A percentile compares a stretch with the other conserved stretches of the same genome.
Conservation (phyloP, 2,113 vertebrate genomes). For the Arenaria interpres region DNA sequence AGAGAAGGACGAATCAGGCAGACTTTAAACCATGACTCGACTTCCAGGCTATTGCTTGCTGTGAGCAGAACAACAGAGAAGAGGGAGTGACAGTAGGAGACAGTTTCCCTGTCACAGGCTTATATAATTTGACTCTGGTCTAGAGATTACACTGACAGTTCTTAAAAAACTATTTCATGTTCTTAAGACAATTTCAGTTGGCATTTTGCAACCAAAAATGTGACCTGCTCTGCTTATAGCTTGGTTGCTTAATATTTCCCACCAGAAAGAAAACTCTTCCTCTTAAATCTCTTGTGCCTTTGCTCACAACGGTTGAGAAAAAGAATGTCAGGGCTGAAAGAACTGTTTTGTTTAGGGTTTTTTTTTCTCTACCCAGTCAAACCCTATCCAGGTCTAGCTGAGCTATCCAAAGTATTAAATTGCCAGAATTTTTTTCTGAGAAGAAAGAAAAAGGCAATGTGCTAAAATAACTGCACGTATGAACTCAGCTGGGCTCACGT, state of each 20-base stretch:
- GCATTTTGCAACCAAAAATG: constrained; percentile 24
- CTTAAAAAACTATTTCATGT: not conserved
- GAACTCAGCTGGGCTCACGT: constrained; percentile 2
- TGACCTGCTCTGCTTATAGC: not conserved
- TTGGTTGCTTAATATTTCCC: constrained; percentile 39
- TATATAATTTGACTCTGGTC: not conserved
- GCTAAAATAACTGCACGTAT: not conserved
- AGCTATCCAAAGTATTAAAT: constrained; percentile 23
- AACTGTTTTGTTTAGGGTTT: not conserved
- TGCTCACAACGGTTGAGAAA: not conserved
- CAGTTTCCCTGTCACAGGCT: not conserved
- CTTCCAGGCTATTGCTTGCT: not conserved
- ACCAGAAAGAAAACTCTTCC: constrained; percentile 20
- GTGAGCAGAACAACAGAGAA: not conserved
- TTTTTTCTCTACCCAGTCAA: not conserved
- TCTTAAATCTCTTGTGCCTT: not conserved
- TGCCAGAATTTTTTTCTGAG: not conserved
- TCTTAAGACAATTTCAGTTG: constrained; percentile 33
- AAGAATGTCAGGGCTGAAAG: not conserved
- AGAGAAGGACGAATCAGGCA: not conserved
- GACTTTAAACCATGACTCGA: not conserved
- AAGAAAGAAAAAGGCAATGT: not conserved
- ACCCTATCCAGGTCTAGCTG: not conserved
- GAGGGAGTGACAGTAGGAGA: not conserved
- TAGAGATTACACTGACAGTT: not conserved